Base-by-base conservation (phyloP, 2,888 invertebrate species). In the Eupithecia dodoneata region DNA sequence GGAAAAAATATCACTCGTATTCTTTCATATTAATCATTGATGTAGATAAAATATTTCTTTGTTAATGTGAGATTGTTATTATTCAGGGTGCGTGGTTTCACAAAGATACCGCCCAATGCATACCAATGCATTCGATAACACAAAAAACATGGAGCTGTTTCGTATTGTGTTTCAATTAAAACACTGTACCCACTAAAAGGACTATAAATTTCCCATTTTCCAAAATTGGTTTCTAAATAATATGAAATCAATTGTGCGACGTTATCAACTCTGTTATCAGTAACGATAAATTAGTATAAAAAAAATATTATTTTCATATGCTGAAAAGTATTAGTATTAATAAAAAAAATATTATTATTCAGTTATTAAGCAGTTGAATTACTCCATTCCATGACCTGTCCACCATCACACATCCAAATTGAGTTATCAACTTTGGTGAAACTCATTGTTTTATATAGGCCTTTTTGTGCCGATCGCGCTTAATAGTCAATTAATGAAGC, bases 361-460 rank as follows among this genome's bases (percentile, higher is more conserved):
- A 13, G 3, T 66, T 7, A 4, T 45, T 69, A 5, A 41, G n/a
- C 3, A 47, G 1, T 18, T 13, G 18, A 12, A 2, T 12, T 12
- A 47, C 90, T 92, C 90, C 69, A 88, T 63, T 55, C 18, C 72
- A 59, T 73, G 71, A 78, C 4, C 44, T 88, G 85, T 88, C 84
- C 77, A 78, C 78, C 81, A 80, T 86, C 83, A 82, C 80, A 84
- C 84, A 82, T 87, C 92, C 87, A 94, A 94, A 94, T 94, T 94
- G 92, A 95, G 95, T 94, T 94, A 94, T 95, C 94, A 94, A 93
- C 88, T 93, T 93, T 91, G 86, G 93, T 94, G 91, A 94, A 94
- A 93, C 93, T 94, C 94, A 94, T 94, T 95, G 94, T 94, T 93
- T 94, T 93, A 85, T 89, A 88, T 88, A 86, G 85, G 87, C 85